Evolutionary conservation across 2,888 invertebrate genomes (phyloP), one percentile per base, ranked within the genome.

Genomic region (Drosophila incognita): DNA sequence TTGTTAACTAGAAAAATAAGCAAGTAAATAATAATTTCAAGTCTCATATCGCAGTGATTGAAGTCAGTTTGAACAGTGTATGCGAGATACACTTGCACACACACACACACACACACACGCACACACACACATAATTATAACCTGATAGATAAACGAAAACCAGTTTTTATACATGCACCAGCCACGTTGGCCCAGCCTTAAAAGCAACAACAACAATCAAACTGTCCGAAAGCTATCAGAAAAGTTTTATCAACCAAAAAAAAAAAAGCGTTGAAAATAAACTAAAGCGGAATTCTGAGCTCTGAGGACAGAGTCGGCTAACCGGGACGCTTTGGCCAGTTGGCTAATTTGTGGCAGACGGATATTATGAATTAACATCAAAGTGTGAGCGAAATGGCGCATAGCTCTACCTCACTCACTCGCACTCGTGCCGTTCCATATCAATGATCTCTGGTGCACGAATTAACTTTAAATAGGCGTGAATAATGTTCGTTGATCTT

Each of bases 391-490:
- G 70, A 71, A 63, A 60, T 36, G 40, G 27, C 53, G 18, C 31
- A 7, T 31, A 5, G 33, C 54, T 59, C 11, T 29, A 27, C 40
- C 11, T 70, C 33, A 33, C 48, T 40, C 58, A 7, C 58, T 66
- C 49, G 29, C 63, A 54, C 63, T 31, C n/a, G 18, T 4, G 27
- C 18, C 27, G 4, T 24, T 42, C 29, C 29, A 36, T 38, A 49
- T 57, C 74, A 64, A 35, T 18, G 79, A 86, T 87, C 81, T 84
- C 64, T 67, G 75, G 76, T 77, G 81, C 79, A 76, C 76, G 71
- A 87, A 87, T 89, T 81, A 84, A 76, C 83, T 76, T 76, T 87
- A 88, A 82, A 81, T 72, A 84, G 87, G 86, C 89, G 89, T 88
- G 76, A 88, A 87, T 84, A 88, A 87, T 87, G 73, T 69, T 59